Evolutionary conservation across 2,888 invertebrate genomes (phyloP).

Genomic region (Rhaphigaster nebulosa): DNA sequence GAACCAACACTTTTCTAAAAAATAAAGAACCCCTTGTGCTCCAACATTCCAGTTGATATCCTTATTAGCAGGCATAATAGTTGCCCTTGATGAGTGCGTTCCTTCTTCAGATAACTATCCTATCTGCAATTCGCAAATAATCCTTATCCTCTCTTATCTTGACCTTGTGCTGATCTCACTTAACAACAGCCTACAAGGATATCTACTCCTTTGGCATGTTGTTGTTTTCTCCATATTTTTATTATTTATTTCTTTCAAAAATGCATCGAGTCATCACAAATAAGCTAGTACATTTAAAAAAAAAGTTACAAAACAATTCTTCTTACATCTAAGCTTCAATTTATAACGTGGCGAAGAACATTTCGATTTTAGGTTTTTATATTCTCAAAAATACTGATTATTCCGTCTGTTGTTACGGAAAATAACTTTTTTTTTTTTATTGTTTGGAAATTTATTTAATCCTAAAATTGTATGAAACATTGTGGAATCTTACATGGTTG

Average conservation of each 20-base stretch:
- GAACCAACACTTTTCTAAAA: not conserved
- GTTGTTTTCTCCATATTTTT: not conserved
- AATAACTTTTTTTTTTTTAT: too few species aligned
- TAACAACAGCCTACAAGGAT: not conserved
- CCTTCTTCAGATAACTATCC: not conserved
- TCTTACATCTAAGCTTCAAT: not conserved
- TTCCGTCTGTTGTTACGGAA: too few species aligned
- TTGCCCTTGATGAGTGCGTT: not conserved
- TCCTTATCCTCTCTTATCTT: conserved; percentile 28
- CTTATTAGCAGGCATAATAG: not conserved
- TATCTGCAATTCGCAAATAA: conserved; percentile 23
- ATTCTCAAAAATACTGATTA: too few species aligned
- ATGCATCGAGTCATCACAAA: not conserved
- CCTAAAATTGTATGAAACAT: too few species aligned
- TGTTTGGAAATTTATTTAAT: too few species aligned
- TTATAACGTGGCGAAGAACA: too few species aligned
- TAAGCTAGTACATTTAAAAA: too few species aligned
- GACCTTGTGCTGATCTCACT: not conserved
- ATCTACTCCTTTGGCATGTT: not conserved
- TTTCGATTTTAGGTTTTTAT: too few species aligned
- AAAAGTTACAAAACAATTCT: too few species aligned
- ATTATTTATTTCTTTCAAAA: not conserved
- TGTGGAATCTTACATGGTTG: too few species aligned
- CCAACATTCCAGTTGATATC: not conserved
- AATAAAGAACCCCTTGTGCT: not conserved